These are phyloP conservation scores for Danio aesculapii DNA, from an alignment of 2,797 vertebrate genomes.

Conservation along the genomic window DNA sequence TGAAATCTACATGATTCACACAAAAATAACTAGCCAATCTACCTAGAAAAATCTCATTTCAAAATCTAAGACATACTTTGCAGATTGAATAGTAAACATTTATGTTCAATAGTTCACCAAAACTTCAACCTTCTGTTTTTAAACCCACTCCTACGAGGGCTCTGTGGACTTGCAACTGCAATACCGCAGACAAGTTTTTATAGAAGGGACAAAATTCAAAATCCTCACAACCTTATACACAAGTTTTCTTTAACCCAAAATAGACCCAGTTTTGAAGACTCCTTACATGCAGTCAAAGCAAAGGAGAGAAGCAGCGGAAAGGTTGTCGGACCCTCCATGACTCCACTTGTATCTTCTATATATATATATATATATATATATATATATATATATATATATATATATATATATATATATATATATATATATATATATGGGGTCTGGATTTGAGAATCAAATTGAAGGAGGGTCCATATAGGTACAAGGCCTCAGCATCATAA, in stretches of 20 bases:
- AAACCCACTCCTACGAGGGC: neutral
- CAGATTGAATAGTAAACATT: neutral
- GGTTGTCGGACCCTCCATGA: conserved; percentile 67
- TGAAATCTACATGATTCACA: neutral
- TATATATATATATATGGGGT: conserved; percentile 69
- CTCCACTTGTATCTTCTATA: conserved; percentile 68
- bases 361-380: conserved; percentile 57
- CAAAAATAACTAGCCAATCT: neutral
- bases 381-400: conserved; percentile 61
- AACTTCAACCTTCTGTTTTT: neutral
- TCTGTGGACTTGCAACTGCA: neutral
- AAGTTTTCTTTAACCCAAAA: neutral
- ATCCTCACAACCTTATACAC: neutral
- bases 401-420: conserved; percentile 61
- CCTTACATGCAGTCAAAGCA: conserved; percentile 5
- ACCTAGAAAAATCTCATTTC: neutral
- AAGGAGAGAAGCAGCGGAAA: conserved; percentile 59
- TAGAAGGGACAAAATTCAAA: neutral
- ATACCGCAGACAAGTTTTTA: no score
- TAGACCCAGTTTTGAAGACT: conserved; percentile 8
- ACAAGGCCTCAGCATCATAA: conserved; percentile 82
- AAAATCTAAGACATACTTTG: neutral
- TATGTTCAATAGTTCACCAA: neutral
- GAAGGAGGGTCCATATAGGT: conserved; percentile 78
- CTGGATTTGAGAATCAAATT: conserved; percentile 77